Evolutionary conservation across 2,888 invertebrate species (phyloP).

Genomic region (Eristalis arbustorum): DNA sequence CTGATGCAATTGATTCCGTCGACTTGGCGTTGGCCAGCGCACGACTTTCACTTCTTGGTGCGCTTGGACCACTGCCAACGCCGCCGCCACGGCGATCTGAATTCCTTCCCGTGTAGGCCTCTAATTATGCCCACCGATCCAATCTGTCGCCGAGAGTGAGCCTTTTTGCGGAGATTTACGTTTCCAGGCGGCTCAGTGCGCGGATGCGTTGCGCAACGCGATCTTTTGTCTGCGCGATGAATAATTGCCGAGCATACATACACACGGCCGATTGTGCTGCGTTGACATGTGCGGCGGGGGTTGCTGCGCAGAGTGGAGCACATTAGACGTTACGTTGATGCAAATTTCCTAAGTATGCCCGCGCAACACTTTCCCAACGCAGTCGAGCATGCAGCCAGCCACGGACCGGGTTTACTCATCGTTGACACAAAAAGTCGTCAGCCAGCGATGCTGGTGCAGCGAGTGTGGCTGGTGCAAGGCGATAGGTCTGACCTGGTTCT

Average conservation of each 20-base stretch:
- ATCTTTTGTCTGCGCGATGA: conserved; percentile 55
- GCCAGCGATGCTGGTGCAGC: conserved; percentile 24
- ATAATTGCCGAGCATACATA: conserved; percentile 20
- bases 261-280: conserved; percentile 43
- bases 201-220: conserved; percentile 53
- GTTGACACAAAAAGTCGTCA: conserved; percentile 60
- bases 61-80: not conserved
- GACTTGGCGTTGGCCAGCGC: not conserved
- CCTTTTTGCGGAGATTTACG: conserved; percentile 49
- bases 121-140: conserved; percentile 66
- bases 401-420: conserved; percentile 7
- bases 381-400: conserved; percentile 41
- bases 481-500: conserved; percentile 64
- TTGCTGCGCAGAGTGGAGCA: not conserved
- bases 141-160: conserved; percentile 43
- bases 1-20: conserved; percentile 58
- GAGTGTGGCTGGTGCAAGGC: conserved; percentile 52
- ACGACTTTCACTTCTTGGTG: conserved; percentile 57
- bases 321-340: conserved; percentile 11
- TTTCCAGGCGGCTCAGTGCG: conserved; percentile 62
- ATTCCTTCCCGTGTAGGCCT: conserved; percentile 65
- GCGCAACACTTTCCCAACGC: conserved; percentile 61
- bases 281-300: conserved; percentile 40
- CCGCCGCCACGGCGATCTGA: conserved; percentile 19
- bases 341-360: conserved; percentile 35